phyloP scores from a whole-genome alignment of 1,140 invertebrate species.

The Macrobrachium rosenbergii region DNA sequence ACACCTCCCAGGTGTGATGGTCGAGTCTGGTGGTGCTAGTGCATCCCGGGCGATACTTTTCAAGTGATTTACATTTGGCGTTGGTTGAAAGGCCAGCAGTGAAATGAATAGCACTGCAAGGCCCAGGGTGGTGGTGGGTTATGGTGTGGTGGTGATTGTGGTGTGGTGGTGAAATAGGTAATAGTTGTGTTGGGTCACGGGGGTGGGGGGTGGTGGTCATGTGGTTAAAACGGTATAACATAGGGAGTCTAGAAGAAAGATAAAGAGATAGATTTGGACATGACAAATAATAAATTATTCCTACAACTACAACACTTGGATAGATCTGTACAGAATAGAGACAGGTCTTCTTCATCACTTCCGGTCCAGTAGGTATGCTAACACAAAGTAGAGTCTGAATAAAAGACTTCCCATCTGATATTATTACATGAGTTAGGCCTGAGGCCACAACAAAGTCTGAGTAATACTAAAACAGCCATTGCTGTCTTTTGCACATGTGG shows the following conservation, averaged over 20 bases:
- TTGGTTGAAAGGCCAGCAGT: conserved; percentile 58
- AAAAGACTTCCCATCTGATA: conserved; percentile 63
- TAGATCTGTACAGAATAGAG: conserved; percentile 64
- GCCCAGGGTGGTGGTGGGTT: conserved; percentile 47
- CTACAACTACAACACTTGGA: conserved; percentile 64
- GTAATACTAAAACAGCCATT: conserved; percentile 63
- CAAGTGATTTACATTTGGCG: conserved; percentile 61
- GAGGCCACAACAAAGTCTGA: conserved; percentile 53
- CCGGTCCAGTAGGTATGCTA: conserved; percentile 60
- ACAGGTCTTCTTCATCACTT: conserved; percentile 58
- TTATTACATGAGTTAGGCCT: conserved; percentile 60
- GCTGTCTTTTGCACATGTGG: conserved; percentile 63
- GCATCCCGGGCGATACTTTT: conserved; percentile 51
- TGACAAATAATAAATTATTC: conserved; percentile 65
- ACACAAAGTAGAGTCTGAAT: conserved; percentile 63
- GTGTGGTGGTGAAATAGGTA: conserved; percentile 23
- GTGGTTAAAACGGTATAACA: conserved; percentile 63
- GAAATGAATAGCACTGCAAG: conserved; percentile 50
- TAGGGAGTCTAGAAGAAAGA: conserved; percentile 61
- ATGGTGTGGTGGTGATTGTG: conserved; percentile 27
- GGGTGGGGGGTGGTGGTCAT: conserved; percentile 46
- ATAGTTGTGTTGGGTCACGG: conserved; percentile 59
- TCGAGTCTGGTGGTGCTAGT: conserved; percentile 59
- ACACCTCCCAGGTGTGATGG: conserved; percentile 45
- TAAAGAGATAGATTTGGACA: conserved; percentile 64